Conservation (phyloP, 30 jellyfish, hydroid and myxozoan genomes). For the Sanderia malayensis region DNA sequence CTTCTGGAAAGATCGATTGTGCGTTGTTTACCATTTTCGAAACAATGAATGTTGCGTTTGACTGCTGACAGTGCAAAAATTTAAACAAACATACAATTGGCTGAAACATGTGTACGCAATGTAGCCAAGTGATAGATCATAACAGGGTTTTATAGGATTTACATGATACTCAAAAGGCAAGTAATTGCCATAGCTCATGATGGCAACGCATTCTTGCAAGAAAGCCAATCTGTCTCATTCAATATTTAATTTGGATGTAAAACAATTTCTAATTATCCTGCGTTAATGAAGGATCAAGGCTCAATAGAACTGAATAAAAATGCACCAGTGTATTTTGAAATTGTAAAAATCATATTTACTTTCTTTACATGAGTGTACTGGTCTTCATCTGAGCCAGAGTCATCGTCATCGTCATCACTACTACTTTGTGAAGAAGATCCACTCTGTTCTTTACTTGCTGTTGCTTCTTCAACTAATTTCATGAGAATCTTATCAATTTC, state of each 20-base stretch:
- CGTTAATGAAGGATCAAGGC: neutral
- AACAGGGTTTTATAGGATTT: too few relatives aligned
- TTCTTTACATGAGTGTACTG: too few relatives aligned
- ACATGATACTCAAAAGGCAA: too few relatives aligned
- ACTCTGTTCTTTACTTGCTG: neutral
- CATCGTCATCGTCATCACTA: neutral
- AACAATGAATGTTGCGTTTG: too few relatives aligned
- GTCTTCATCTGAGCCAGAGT: slow-evolving; percentile 31
- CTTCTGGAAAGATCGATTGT: too few relatives aligned
- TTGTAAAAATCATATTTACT: neutral
- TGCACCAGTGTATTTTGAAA: neutral
- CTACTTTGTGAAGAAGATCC: neutral
- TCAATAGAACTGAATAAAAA: neutral
- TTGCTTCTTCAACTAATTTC: slow-evolving; percentile 46
- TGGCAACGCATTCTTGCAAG: neutral
- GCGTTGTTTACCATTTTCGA: too few relatives aligned
- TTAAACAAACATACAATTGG: too few relatives aligned
- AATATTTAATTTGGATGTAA: neutral
- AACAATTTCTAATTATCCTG: neutral
- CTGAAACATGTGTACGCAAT: too few relatives aligned
- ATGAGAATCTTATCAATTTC: slow-evolving; percentile 60
- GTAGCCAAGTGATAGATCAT: too few relatives aligned
- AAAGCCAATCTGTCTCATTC: neutral
- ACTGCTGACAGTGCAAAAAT: too few relatives aligned
- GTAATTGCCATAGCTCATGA: too few relatives aligned